These are phyloP conservation scores for Agapornis canus DNA, from an alignment of 2,797 vertebrate species.

Conservation along the genomic window DNA sequence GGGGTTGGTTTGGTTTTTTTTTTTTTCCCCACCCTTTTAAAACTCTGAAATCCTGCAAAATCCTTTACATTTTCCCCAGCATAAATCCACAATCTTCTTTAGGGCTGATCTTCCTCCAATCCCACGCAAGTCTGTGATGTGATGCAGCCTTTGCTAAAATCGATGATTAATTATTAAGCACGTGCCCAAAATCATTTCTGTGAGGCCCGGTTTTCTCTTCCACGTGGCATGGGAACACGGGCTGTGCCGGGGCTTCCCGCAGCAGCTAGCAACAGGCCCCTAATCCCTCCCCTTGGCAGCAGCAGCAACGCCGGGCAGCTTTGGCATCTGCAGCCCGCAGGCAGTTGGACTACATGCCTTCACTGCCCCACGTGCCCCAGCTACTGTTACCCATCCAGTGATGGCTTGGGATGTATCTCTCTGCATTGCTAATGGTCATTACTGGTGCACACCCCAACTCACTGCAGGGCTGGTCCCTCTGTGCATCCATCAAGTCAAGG, in stretches of 20 bases:
- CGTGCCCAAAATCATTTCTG: constrained; percentile 20
- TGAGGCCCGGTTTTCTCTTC: background rate
- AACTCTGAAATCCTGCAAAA: constrained; percentile 56
- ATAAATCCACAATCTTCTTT: constrained; percentile 69
- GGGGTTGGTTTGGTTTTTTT: background rate
- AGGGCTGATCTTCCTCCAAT: constrained; percentile 61
- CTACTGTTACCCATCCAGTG: background rate
- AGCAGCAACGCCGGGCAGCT: background rate
- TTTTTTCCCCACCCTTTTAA: background rate
- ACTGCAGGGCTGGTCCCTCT: background rate
- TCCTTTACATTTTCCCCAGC: constrained; percentile 55
- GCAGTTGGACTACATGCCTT: background rate
- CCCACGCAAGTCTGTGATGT: constrained; percentile 32
- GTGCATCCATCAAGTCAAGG: background rate
- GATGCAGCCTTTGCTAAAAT: constrained; percentile 45
- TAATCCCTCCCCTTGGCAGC: background rate
- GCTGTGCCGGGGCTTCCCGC: background rate
- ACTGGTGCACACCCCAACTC: background rate
- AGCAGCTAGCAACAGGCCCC: background rate
- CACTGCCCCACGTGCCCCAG: fast-evolving
- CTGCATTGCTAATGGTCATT: background rate
- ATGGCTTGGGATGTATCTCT: background rate
- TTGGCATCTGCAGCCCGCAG: background rate
- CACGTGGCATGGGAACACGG: background rate
- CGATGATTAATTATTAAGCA: constrained; percentile 46